phyloP scores from a whole-genome alignment of 2,113 vertebrate species.

The Burhinus oedicnemus region DNA sequence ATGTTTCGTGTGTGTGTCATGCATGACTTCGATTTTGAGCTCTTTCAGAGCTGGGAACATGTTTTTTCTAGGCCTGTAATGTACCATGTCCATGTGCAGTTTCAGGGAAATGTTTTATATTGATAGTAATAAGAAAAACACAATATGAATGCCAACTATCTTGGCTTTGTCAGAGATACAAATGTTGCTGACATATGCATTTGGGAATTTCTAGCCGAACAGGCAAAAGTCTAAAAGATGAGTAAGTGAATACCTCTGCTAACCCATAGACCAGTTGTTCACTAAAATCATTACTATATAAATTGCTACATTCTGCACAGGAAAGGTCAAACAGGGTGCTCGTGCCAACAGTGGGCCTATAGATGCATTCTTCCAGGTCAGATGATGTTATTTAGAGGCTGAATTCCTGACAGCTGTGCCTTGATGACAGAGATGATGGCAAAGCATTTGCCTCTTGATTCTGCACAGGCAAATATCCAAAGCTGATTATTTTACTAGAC shows the following conservation, averaged over 20 bases:
- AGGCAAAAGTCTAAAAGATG: background rate
- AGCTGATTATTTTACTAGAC: slow-evolving; percentile 19
- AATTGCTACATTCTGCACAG: background rate
- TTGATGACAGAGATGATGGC: background rate
- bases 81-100: background rate
- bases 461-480: background rate
- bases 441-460: slow-evolving; percentile 36
- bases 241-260: background rate
- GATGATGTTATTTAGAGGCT: background rate
- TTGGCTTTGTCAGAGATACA: background rate
- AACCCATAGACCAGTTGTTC: background rate
- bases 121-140: background rate
- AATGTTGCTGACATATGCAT: background rate
- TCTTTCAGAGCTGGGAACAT: background rate
- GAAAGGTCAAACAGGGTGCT: background rate
- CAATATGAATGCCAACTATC: background rate
- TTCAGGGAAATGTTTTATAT: background rate
- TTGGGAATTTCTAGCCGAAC: background rate
- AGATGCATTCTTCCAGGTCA: background rate
- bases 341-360: background rate
- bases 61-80: background rate
- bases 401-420: background rate
- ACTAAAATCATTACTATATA: background rate
- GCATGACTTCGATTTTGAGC: background rate
- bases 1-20: background rate